Evolutionary conservation across 2,888 invertebrate species (phyloP), one percentile per base, ranked within the genome.

Genomic region (Ferrisia virgata): DNA sequence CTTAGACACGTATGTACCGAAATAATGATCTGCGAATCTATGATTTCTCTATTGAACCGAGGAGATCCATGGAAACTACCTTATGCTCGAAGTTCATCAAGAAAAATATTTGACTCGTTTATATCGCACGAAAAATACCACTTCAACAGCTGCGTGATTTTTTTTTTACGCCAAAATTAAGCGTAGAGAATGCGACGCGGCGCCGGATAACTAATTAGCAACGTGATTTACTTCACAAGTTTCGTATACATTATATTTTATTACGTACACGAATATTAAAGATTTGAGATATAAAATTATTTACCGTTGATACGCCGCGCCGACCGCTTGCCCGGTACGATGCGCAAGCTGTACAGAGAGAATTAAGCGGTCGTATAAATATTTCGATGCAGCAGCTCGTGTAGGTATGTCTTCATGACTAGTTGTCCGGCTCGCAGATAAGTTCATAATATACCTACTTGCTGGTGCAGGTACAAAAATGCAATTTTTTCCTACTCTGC

Each of bases 271-370:
- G 69, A 69, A 69, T 69, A 69, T 69, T 69, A 28, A 69, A 69
- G 69, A 69, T 69, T 69, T 31, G 13, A 69, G 69, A 69, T 69
- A 31, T 69, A 69, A 69, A 69, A 69, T 69, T 69, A 69, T 28
- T 69, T 28, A 69, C 53, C 15, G 53, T 53, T 53, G 15, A 69
- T 53, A 18, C 22, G 8, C 11, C 15, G 15, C n/a, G 6, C 22
- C 22, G 11, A 13, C 43, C n/a, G n/a, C n/a, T n/a, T n/a, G 43
- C 43, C 6, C 53, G 22, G 43, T 43, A 15, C 15, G 15, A n/a
- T n/a, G 36, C 36, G 8, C 36, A 36, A 36, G 36, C 36, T n/a
- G 36, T 36, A 36, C n/a, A 36, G 8, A 9, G 13, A 11, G 43
- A 43, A 43, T 43, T 43, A 43, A n/a, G 43, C 43, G 11, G 43